Base-by-base conservation (phyloP, 2,888 invertebrate species). In the Caenorhabditis uteleia region DNA sequence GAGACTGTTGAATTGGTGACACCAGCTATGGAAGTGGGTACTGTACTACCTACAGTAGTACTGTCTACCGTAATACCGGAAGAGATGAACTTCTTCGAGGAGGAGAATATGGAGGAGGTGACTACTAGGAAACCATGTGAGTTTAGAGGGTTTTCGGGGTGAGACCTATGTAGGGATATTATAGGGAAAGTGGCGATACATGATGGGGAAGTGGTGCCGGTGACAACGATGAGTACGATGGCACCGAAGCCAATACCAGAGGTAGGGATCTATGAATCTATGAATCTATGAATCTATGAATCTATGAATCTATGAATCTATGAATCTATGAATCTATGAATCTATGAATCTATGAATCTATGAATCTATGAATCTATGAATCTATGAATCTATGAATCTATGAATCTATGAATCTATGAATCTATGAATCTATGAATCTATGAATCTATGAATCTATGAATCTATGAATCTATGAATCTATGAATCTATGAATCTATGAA, bases 171-270 rank as follows among this genome's bases (percentile, higher is more conserved):
- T 34, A 38, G 21, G 4, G 25, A 44, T 26, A 14, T 59, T 53
- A 3, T 46, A 61, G 61, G 50, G 45, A 62, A 62, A 34, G 40
- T n/a, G 2, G 56, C 57, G 3, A 56, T 62, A 29, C 62, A 62
- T 40, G 49, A 53, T 26, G 62, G 62, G 44, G 62, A 62, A 27
- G 62, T 62, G 7, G 43, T 47, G 10, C 16, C 31, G 8, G 44
- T 48, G n/a, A 26, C 27, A 1, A 21, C 40, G 12, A 49, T 48
- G 1, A 43, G 43, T 10, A 34, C 48, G 5, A n/a, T 14, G n/a
- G 20, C 39, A 23, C 26, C 42, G n/a, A 42, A 42, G 26, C 3
- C 23, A 42, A 6, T 42, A 12, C 42, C 42, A 3, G 26, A 23
- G n/a, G n/a, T 14, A n/a, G n/a, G n/a, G 14, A 5, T 16, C 34